Evolutionary conservation across 1,140 invertebrate species (phyloP).

Genomic region (Brachionus sp.): DNA sequence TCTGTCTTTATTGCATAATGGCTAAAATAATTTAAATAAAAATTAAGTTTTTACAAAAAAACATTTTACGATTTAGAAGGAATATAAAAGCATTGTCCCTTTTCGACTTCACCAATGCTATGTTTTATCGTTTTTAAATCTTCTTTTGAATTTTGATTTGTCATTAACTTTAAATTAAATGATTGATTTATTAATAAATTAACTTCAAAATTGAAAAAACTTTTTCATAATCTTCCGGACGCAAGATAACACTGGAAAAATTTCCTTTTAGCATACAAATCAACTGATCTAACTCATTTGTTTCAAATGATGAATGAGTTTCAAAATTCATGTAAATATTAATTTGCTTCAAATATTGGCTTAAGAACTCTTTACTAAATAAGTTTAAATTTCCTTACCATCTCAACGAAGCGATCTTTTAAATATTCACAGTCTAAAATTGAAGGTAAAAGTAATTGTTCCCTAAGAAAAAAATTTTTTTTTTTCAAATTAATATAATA

Average conservation of each 20-base stretch:
- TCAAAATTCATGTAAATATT: slow-evolving; percentile 24
- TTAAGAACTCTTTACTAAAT: background rate
- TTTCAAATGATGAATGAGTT: background rate
- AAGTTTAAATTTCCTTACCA: background rate
- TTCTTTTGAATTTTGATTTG: background rate
- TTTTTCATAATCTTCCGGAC: background rate
- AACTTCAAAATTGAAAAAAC: background rate
- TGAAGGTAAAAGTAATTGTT: background rate
- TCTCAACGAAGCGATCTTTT: background rate
- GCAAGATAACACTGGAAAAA: background rate
- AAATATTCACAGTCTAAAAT: slow-evolving; percentile 7
- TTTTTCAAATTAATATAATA: background rate
- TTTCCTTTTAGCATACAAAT: background rate
- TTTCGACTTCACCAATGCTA: background rate
- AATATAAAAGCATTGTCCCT: slow-evolving; percentile 14
- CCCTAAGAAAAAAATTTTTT: background rate
- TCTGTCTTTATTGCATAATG: background rate
- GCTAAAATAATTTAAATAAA: background rate
- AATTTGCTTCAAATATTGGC: background rate
- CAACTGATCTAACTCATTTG: background rate
- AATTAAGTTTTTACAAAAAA: background rate
- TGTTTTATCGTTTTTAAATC: background rate
- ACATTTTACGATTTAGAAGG: background rate
- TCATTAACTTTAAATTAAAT: background rate
- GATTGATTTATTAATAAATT: background rate